Evolutionary conservation across 2,113 vertebrate species (phyloP), one percentile per base, ranked within the genome.

Genomic region (Syngnathus scovelli): DNA sequence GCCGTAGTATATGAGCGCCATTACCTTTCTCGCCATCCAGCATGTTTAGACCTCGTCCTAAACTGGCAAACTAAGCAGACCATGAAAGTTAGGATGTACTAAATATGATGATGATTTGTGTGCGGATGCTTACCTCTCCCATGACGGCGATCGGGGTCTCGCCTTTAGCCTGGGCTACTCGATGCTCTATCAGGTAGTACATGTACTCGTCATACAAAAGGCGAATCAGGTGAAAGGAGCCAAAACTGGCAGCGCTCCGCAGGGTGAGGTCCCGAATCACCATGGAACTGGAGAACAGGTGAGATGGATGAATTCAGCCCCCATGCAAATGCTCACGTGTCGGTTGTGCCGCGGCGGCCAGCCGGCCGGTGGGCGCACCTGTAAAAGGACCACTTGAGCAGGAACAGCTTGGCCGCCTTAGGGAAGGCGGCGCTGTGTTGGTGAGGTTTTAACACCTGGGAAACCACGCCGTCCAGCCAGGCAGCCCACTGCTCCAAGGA

Each of bases 361-460:
- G 2, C 27, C 3, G 27, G 27, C 3, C 2, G 27, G 27, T 3
- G 27, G 27, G 27, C 27, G 27, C 61, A 96, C 95, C 95, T 97
- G 89, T 97, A 97, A 82, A 97, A 97, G 64, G 94, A 95, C 95
- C 95, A 97, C 89, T 95, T 96, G 66, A 97, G 94, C 64, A 96
- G 87, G 82, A 96, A 97, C 62, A 95, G 94, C 75, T 96, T 96
- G 69, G 95, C 95, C 0, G 95, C 95, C 71, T 93, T 95, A 7
- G 94, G 92, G 70, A 96, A 95, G 75, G 93, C 88, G 0, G 93
- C 69, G 68, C 92, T 95, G 67, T 94, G 92, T 79, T 95, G 94
- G 85, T 96, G 94, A 58, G 95, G 95, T 83, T 96, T 97, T 43
- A 97, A 88, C 77, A 96, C 94, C 77, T 94, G 94, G 80, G 93